Base-by-base conservation (phyloP, 2,888 invertebrate species). In the Phlogophora meticulosa region DNA sequence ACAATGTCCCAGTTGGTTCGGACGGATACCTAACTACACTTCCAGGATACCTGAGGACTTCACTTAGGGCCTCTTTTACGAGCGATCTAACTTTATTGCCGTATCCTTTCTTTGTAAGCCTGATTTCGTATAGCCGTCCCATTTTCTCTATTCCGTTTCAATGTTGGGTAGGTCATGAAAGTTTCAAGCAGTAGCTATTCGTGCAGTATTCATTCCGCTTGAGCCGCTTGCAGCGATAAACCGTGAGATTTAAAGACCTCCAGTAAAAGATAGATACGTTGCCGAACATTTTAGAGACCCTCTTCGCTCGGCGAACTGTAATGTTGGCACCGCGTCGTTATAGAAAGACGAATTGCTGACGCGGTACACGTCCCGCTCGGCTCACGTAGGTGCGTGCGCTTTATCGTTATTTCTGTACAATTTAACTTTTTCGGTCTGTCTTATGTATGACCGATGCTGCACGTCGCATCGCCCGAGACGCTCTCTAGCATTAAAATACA, bases 171-270 rank as follows among this genome's bases (percentile, higher is more conserved):
- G 32, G 76, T 48, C 56, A 72, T 61, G 61, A 66, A 72, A 59
- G 45, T 67, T 77, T 59, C 34, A 62, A 42, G 43, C 43, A 24
- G 58, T 24, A 46, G 51, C 60, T 51, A 22, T 51, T 67, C 55
- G 46, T 76, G 56, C 55, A 72, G 42, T 62, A 76, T 76, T 72
- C 60, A 77, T 28, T 20, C 34, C 52, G 22, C 46, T 58, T 40
- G 58, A 59, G 55, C 60, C 55, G 58, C 60, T 46, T 57, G 62
- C 62, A 60, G 10, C 67, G 56, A 76, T 76, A 77, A 76, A 72
- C 36, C 20, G 48, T 48, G 34, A 40, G 62, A 66, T 68, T 72
- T 72, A 77, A 72, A 72, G 67, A 72, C 46, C 59, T 62, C 55
- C 32, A 66, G 45, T 43, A 72, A 63, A 42, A 65, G 56, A 65